Conservation (phyloP, 2,113 vertebrate genomes). For the Gobius niger region DNA sequence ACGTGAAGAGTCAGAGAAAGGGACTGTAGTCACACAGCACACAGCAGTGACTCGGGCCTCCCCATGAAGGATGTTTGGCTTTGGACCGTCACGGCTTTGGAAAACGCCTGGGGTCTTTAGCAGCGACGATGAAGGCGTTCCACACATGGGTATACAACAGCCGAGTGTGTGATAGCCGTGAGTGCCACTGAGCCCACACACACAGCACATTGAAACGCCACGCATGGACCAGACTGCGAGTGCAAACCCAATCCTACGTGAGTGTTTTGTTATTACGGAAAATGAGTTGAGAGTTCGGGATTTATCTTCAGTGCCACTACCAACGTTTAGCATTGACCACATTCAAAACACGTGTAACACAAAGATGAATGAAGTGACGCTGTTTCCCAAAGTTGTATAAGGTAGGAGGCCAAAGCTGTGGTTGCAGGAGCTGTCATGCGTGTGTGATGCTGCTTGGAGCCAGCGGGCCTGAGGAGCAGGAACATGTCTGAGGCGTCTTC, state of each 20-base stretch:
- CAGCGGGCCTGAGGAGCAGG: conserved; percentile 1
- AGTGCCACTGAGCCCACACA: conserved; percentile 46
- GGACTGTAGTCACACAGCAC: conserved; percentile 51
- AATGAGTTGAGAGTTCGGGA: neutral
- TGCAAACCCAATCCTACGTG: neutral
- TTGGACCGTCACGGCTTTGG: conserved; percentile 25
- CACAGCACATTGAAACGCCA: conserved; percentile 16
- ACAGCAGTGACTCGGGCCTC: conserved; percentile 59
- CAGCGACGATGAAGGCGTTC: conserved; percentile 20
- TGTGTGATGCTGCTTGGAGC: conserved; percentile 6
- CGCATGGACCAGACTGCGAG: conserved; percentile 5
- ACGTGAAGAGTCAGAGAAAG: conserved; percentile 37
- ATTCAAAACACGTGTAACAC: conserved; percentile 5
- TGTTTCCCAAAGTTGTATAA: neutral
- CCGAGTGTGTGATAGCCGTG: conserved; percentile 24
- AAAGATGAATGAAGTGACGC: conserved; percentile 9
- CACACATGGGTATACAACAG: conserved; percentile 37
- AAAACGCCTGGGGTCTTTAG: conserved; percentile 44
- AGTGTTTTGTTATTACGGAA: neutral
- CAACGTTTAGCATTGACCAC: neutral
- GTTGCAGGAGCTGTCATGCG: conserved; percentile 3
- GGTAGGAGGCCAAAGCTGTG: neutral
- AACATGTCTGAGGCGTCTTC: conserved; percentile 3
- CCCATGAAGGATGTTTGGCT: conserved; percentile 59
- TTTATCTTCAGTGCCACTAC: neutral